Base-by-base conservation (phyloP, 2,888 invertebrate species). In the Malacosoma neustria region DNA sequence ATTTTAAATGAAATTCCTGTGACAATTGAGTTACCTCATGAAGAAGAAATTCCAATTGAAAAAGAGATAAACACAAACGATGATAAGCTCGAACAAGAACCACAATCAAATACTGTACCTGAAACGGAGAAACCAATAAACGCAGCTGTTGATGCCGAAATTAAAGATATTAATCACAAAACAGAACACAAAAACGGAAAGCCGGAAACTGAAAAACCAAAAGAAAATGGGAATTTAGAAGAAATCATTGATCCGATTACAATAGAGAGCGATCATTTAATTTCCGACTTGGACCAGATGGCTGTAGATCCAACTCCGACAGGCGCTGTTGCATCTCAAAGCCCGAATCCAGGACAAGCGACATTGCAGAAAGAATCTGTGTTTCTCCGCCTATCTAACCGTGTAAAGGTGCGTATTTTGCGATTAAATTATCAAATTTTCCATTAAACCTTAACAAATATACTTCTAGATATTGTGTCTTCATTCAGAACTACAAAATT, bases 321-420 rank as follows among this genome's bases (percentile, higher is more conserved):
- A 14, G 85, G 81, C 6, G 37, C 82, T 0, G 63, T 84, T 14
- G 84, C 61, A 1, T 41, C 61, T 14, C 63, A 54, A 11, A 75
- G 59, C 39, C 75, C 80, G 38, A 72, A 75, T 40, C 79, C 68
- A 46, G 71, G 61, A 7, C 77, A 72, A 46, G 56, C 64, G 14
- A 71, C 73, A 12, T 67, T 86, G 40, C 94, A 94, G 61, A 96
- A 97, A 57, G 98, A 98, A 73, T 96, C 97, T 5, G 95, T 98
- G n/a, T 97, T 99, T 70, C 90, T 99, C 64, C 89, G 98, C 49
- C 89, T 99, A 40, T 96, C 96, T 41, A 99, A 99, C 74, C 91
- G 98, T 62, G 96, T 99, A 39, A 97, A 97, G 90, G 94, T 94
- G 62, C 66, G 79, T 59, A 47, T 41, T 30, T 14, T 32, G 7